Percentiles rank a stretch among this genome's conserved stretches.
These are phyloP conservation scores for Andrena chrysosceles DNA, from an alignment of 2,888 invertebrate species.

Conservation along the genomic window DNA sequence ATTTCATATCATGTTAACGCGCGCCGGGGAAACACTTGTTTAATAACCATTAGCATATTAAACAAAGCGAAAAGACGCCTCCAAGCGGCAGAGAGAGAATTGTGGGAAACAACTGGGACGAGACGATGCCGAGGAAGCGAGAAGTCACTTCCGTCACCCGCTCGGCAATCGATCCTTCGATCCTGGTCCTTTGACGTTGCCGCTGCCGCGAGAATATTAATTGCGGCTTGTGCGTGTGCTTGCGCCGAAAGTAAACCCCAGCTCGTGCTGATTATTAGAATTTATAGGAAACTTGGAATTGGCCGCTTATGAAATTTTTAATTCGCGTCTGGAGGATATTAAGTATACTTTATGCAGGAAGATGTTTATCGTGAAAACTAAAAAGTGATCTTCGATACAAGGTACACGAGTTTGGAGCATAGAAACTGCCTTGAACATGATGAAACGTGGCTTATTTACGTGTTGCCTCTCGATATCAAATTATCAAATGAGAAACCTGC, in stretches of 20 bases:
- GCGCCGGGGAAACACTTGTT: constrained; percentile 73
- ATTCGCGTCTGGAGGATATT: no score
- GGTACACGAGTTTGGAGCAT: no score
- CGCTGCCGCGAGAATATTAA: constrained; percentile 39
- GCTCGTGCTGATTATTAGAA: background rate
- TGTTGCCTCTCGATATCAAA: no score
- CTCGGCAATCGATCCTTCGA: constrained; percentile 11
- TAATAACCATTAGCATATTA: constrained; percentile 76
- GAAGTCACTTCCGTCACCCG: background rate
- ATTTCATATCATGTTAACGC: constrained; percentile 77
- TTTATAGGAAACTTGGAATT: background rate
- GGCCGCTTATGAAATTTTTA: background rate
- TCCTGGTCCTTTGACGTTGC: constrained; percentile 14
- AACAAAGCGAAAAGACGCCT: constrained; percentile 67
- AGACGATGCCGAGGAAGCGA: background rate
- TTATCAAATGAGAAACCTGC: no score
- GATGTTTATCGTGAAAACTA: no score
- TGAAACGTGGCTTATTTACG: no score
- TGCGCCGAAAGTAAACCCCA: background rate
- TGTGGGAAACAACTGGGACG: background rate
- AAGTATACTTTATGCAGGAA: no score
- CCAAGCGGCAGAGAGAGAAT: background rate
- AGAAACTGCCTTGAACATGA: no score
- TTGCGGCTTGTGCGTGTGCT: background rate
- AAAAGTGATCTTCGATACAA: no score